Base-by-base conservation (phyloP, 1,140 invertebrate genomes). In the Lycorma delicatula region DNA sequence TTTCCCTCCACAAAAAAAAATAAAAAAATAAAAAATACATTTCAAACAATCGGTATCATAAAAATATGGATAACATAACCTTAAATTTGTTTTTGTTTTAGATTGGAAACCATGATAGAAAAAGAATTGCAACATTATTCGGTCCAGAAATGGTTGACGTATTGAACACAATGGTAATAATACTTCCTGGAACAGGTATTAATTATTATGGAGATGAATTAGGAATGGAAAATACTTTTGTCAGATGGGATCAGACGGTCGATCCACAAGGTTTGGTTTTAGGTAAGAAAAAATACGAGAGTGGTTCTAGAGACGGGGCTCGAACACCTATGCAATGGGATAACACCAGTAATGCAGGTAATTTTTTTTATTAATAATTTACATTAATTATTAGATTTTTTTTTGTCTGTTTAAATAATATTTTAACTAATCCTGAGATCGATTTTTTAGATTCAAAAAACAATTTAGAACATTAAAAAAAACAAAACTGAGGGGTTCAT, bases 131-230 rank as follows among this genome's bases (percentile, higher is more conserved):
- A 0, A 77, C 78, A 11, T 75, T 87, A 54, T 82, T 81, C 60
- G 81, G 81, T 5, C 68, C 75, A 0, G 73, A 79, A 36, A 72
- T 81, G 55, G 77, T 84, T 0, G 88, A 91, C 69, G 82, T 80
- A 7, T 75, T 89, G 63, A 84, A 86, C 62, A 88, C 89, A 78
- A 66, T 93, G 31, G 73, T 81, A 4, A 70, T 88, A 58, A 72
- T 89, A 4, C 70, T 93, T 18, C 87, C 88, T 13, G 91, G 91
- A 6, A 81, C 84, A 0, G 74, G 81, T 1, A 77, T 89, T 0
- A 81, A 81, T 51, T 91, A 91, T 67, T 83, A 89, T 70, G 89
- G 85, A 1, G 85, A 88, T 66, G 86, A 89, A 65, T 79, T 88
- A 53, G 87, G 82, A 1, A 88, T 91, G 84, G 72, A 77, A 3